Evolutionary conservation across 2,797 vertebrate species (phyloP).

Genomic region (Rhinichthys osculus): DNA sequence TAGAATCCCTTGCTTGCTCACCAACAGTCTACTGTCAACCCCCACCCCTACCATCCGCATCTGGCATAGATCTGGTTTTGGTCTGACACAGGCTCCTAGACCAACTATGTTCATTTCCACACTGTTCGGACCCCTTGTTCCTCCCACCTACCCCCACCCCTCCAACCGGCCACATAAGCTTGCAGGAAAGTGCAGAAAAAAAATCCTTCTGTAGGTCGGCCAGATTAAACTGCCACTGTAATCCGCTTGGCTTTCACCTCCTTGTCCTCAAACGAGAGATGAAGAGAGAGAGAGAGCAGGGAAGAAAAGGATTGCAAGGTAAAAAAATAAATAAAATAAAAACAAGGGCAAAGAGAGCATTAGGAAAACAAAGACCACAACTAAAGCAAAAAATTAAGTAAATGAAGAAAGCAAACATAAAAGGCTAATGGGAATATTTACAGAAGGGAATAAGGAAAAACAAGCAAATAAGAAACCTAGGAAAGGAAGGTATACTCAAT

Average conservation of each 20-base stretch:
- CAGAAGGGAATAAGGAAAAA: constrained; percentile 45
- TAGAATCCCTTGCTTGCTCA: constrained; percentile 73
- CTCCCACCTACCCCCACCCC: neutral
- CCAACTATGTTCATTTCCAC: constrained; percentile 34
- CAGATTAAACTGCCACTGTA: constrained; percentile 86
- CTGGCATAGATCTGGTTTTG: constrained; percentile 37
- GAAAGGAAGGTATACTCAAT: constrained; percentile 6
- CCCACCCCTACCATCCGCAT: constrained; percentile 35
- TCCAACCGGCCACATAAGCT: constrained; percentile 55
- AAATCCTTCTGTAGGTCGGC: constrained; percentile 82
- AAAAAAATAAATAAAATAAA: constrained; percentile 17
- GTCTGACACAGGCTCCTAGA: constrained; percentile 15
- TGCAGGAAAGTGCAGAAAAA: constrained; percentile 77
- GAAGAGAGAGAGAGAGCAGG: constrained; percentile 8
- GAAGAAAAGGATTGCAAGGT: constrained; percentile 53
- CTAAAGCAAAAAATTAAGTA: constrained; percentile 19
- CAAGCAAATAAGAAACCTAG: constrained; percentile 65
- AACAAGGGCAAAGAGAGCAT: constrained; percentile 23
- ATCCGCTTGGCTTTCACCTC: constrained; percentile 85
- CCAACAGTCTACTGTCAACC: constrained; percentile 66
- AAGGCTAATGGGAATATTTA: neutral
- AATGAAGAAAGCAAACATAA: neutral
- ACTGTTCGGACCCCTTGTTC: neutral
- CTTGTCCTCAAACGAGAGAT: constrained; percentile 75
- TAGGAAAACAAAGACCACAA: constrained; percentile 28